Conservation (phyloP, 2,888 invertebrate genomes). For the Aphodius granarius region DNA sequence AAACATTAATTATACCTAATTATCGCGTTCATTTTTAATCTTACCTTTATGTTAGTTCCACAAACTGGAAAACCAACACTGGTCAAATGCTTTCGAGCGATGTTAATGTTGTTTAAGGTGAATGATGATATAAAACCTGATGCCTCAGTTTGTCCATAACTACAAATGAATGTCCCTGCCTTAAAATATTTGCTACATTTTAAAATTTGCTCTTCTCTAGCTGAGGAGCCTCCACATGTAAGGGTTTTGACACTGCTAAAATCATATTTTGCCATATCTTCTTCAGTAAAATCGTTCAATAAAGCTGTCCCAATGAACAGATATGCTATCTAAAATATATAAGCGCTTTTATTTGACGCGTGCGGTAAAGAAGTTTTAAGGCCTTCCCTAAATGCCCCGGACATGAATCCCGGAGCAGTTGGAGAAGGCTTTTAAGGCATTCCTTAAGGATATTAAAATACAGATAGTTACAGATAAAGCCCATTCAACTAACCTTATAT, state of each 20-base stretch:
- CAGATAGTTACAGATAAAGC: background rate
- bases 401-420: too few relatives aligned
- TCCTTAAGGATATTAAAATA: background rate
- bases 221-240: constrained; percentile 25
- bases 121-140: constrained; percentile 27
- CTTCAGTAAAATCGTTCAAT: constrained; percentile 23
- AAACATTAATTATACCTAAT: background rate
- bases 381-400: too few relatives aligned
- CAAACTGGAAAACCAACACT: constrained; percentile 20
- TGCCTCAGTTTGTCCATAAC: constrained; percentile 32
- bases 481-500: constrained; percentile 40
- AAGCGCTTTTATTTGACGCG: too few relatives aligned
- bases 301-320: constrained; percentile 29
- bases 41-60: constrained; percentile 18
- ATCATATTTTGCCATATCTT: constrained; percentile 20
- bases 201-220: constrained; percentile 20
- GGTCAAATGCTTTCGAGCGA: background rate
- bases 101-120: background rate
- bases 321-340: constrained; percentile 26
- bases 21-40: background rate
- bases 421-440: too few relatives aligned
- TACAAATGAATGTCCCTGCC: constrained; percentile 9
- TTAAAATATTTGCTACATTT: constrained; percentile 25
- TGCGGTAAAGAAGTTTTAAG: too few relatives aligned
- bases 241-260: constrained; percentile 21